A percentile compares a stretch with the other conserved stretches of the same genome.
phyloP scores from a whole-genome alignment of 1,140 invertebrate genomes.

The Zaprionus lachaisei region DNA sequence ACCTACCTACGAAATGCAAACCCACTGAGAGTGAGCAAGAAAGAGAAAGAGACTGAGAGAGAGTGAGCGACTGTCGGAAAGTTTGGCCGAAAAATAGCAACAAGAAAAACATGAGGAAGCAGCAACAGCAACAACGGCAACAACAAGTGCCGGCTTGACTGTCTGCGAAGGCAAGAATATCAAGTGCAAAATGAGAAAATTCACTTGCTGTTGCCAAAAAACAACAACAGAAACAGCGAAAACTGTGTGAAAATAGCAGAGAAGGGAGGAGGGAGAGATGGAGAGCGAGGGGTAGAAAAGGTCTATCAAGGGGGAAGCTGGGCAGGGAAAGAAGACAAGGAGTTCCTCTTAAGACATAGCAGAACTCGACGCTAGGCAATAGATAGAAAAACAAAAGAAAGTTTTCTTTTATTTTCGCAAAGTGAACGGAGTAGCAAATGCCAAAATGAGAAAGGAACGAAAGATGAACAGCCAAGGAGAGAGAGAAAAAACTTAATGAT shows the following conservation, averaged over 20 bases:
- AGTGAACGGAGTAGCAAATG: conserved; percentile 48
- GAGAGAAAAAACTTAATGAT: conserved; percentile 63
- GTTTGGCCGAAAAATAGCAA: conserved; percentile 52
- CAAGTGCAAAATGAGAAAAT: conserved; percentile 82
- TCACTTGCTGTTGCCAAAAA: conserved; percentile 64
- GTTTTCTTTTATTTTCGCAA: conserved; percentile 33
- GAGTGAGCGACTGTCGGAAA: conserved; percentile 56
- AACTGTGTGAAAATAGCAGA: conserved; percentile 40
- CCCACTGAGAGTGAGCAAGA: conserved; percentile 35
- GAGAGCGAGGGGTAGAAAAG: not conserved
- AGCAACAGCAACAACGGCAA: conserved; percentile 12
- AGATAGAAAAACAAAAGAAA: conserved; percentile 55
- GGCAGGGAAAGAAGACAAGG: no score
- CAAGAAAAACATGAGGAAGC: conserved; percentile 1
- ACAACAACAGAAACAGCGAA: conserved; percentile 33
- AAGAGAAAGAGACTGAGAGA: not conserved
- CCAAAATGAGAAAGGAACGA: conserved; percentile 52
- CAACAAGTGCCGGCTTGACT: conserved; percentile 25
- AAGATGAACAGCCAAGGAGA: conserved; percentile 49
- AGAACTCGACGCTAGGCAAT: conserved; percentile 38
- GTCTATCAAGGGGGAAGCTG: no score
- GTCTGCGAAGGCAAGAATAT: conserved; percentile 65
- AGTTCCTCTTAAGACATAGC: conserved; percentile 1
- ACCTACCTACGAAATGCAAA: conserved; percentile 79
- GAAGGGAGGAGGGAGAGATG: no score